These are phyloP conservation scores for Aphrophora alni DNA, from an alignment of 2,888 invertebrate species.

Conservation along the genomic window DNA sequence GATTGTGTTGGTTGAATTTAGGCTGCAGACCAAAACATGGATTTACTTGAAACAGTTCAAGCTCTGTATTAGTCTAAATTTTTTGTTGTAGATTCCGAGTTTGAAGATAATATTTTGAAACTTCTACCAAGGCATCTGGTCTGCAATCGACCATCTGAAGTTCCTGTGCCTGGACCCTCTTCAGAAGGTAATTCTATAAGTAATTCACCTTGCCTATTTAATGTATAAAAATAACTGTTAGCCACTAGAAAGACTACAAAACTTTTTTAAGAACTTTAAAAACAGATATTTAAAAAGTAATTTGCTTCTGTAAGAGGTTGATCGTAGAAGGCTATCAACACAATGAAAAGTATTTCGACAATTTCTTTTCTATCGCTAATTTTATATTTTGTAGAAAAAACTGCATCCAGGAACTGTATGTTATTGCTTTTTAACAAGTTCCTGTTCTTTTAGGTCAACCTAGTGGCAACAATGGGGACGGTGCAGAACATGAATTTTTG, in stretches of 20 bases:
- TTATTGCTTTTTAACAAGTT: conserved; percentile 20
- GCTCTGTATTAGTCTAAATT: no score
- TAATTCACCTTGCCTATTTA: conserved; percentile 7
- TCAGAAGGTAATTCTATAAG: conserved; percentile 11
- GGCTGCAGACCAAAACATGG: no score
- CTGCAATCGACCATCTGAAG: neutral
- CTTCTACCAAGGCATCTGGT: conserved; percentile 3
- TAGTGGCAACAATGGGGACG: conserved; percentile 11
- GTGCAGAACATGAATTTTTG: neutral
- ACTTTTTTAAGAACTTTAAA: no score
- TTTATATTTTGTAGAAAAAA: conserved; percentile 10
- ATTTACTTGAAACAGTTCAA: no score
- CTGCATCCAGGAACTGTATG: neutral
- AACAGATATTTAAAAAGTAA: no score
- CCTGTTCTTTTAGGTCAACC: conserved; percentile 11
- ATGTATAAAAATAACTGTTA: neutral
- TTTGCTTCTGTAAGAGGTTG: no score
- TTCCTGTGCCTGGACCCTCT: neutral
- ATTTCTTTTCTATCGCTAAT: no score
- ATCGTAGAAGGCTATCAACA: no score
- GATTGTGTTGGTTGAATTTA: no score
- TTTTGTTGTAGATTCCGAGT: conserved; percentile 17
- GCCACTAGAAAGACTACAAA: no score
- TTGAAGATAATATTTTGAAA: conserved; percentile 9
- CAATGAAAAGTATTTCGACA: no score